phyloP scores from a whole-genome alignment of 2,888 invertebrate genomes.

The Ormyrus thymus region DNA sequence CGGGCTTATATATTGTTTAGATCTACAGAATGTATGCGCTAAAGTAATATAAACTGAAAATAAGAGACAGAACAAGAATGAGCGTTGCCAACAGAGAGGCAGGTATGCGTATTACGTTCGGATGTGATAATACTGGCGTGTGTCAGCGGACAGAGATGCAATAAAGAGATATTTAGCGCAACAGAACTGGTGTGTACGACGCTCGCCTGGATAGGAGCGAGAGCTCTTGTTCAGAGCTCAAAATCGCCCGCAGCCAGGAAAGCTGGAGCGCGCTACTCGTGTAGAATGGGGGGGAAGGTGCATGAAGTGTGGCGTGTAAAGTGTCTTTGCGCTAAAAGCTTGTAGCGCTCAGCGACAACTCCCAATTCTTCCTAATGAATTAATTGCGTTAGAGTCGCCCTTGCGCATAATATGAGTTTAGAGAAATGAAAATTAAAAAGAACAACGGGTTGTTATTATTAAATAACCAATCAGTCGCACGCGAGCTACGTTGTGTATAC shows the following conservation, averaged over 20 bases:
- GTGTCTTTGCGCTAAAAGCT: slow-evolving; percentile 26
- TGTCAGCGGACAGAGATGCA: slow-evolving; percentile 16
- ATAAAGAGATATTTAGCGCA: background rate
- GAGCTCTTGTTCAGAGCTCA: too few species aligned
- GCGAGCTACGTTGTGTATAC: background rate
- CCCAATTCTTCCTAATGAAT: background rate
- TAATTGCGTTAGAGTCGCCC: slow-evolving; percentile 11
- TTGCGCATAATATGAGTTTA: slow-evolving; percentile 1
- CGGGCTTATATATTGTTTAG: too few species aligned
- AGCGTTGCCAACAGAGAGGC: slow-evolving; percentile 29
- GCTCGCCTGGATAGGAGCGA: too few species aligned
- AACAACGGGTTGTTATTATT: background rate
- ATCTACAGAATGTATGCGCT: too few species aligned
- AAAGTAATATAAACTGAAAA: too few species aligned
- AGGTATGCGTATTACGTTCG: background rate
- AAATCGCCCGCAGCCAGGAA: too few species aligned
- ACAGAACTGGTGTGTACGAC: too few species aligned
- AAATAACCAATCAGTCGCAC: slow-evolving; percentile 21
- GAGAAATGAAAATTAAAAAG: slow-evolving; percentile 23
- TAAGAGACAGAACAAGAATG: slow-evolving; percentile 8
- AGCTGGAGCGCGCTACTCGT: too few species aligned
- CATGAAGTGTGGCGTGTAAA: too few species aligned
- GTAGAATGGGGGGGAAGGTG: too few species aligned
- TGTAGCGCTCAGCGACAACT: slow-evolving; percentile 16
- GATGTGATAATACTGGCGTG: background rate